phyloP scores from a whole-genome alignment of 2,888 invertebrate species.

The Crocallis elinguaria region DNA sequence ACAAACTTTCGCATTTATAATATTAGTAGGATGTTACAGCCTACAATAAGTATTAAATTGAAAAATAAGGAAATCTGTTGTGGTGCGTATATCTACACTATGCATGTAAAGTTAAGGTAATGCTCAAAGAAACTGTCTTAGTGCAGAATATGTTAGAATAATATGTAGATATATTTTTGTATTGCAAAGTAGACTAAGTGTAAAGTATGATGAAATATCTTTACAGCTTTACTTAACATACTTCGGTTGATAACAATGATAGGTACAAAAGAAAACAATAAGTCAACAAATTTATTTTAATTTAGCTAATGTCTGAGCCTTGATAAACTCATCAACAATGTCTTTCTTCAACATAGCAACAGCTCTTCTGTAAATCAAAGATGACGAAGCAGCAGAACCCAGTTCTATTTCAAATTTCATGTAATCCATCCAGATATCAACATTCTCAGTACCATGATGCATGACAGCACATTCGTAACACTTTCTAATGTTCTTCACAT shows the following conservation, averaged over 20 bases:
- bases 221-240: too few species aligned
- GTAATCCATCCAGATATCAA: slow-evolving; percentile 90
- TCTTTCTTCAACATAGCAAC: slow-evolving; percentile 82
- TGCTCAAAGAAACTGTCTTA: too few species aligned
- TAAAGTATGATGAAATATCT: too few species aligned
- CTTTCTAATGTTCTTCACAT: slow-evolving; percentile 81
- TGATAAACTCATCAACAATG: slow-evolving; percentile 82
- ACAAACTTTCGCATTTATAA: too few species aligned
- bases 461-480: slow-evolving; percentile 86
- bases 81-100: too few species aligned
- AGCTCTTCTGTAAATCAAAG: slow-evolving; percentile 86
- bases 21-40: too few species aligned
- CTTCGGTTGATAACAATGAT: slow-evolving; percentile 18
- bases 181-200: too few species aligned
- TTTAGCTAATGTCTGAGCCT: slow-evolving; percentile 80
- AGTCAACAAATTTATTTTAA: slow-evolving; percentile 53
- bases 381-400: slow-evolving; percentile 84
- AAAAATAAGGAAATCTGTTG: too few species aligned
- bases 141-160: too few species aligned
- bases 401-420: slow-evolving; percentile 88
- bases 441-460: slow-evolving; percentile 87
- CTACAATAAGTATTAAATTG: background rate
- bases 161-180: too few species aligned
- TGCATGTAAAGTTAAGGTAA: too few species aligned
- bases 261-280: background rate